Evolutionary conservation across 2,888 invertebrate species (phyloP), one percentile per base, ranked within the genome.

Genomic region (Charanyca ferruginea): DNA sequence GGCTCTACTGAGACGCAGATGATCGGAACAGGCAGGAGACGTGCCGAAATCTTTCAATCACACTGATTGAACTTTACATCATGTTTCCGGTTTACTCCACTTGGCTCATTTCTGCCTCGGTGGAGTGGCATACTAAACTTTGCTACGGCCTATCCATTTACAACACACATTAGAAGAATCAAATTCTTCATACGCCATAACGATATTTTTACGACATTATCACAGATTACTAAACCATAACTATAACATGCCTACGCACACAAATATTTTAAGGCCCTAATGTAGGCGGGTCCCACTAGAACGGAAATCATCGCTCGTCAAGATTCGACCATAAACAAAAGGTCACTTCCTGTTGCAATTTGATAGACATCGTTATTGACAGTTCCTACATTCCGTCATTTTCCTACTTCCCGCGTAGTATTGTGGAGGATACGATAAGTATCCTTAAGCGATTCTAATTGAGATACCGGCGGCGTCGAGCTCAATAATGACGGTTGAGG

Each of bases 371-470:
- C 64, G 53, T 70, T 80, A 75, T 77, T 77, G 71, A 75, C 73
- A 78, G 80, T 79, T 76, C 66, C 77, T 81, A 71, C 62, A 70
- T 62, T 48, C 63, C 42, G 13, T 61, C 63, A 70, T 83, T 83
- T 85, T 86, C 85, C 85, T 81, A 48, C 77, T 84, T 83, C 85
- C 82, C 72, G 49, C 44, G 23, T 18, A 22, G 41, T 53, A 22
- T 32, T 62, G 44, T 58, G 64, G 73, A 83, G 87, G 88, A 87
- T 87, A 80, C 64, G 45, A 25, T 60, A 48, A 75, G 69, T 83
- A 73, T 83, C 85, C 84, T 85, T 79, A 87, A 84, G 77, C 75
- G 79, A 62, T 53, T 61, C 68, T 86, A 87, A 89, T 88, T 88
- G 85, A 74, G 68, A 85, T 64, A 66, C 86, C 58, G 63, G 60